Evolutionary conservation across 1,140 invertebrate species (phyloP).

Genomic region (Archivesica marissinica): DNA sequence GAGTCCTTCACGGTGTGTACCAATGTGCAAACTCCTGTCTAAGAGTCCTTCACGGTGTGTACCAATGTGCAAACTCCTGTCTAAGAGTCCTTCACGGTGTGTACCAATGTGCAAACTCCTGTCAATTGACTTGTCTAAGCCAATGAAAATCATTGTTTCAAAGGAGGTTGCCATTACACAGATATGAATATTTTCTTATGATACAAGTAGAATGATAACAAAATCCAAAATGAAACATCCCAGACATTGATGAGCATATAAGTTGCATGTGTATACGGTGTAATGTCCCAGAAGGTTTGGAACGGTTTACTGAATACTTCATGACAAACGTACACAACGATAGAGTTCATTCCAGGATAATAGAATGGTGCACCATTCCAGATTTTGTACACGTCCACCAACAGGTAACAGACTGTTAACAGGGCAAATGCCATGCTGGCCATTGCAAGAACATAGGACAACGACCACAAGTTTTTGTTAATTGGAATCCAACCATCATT

Average conservation of each 20-base stretch:
- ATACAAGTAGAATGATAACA: conserved; percentile 89
- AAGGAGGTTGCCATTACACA: no score
- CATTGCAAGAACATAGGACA: conserved; percentile 93
- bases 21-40: no score
- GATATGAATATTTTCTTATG: conserved; percentile 88
- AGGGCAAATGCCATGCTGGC: conserved; percentile 88
- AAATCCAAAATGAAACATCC: conserved; percentile 91
- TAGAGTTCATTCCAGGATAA: conserved; percentile 93
- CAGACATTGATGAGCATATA: conserved; percentile 90
- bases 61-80: no score
- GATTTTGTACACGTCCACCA: conserved; percentile 90
- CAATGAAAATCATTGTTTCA: no score
- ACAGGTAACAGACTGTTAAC: conserved; percentile 89
- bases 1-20: no score
- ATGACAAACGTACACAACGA: conserved; percentile 93
- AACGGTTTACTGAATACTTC: conserved; percentile 90
- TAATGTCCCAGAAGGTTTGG: conserved; percentile 88
- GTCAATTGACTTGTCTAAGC: no score
- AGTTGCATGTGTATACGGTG: conserved; percentile 87
- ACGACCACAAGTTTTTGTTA: conserved; percentile 95
- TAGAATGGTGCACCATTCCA: conserved; percentile 93
- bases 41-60: no score
- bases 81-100: no score
- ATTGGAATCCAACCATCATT: conserved; percentile 92
- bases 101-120: no score